phyloP scores from a whole-genome alignment of 2,888 invertebrate genomes.

The Pseudoips prasinana region DNA sequence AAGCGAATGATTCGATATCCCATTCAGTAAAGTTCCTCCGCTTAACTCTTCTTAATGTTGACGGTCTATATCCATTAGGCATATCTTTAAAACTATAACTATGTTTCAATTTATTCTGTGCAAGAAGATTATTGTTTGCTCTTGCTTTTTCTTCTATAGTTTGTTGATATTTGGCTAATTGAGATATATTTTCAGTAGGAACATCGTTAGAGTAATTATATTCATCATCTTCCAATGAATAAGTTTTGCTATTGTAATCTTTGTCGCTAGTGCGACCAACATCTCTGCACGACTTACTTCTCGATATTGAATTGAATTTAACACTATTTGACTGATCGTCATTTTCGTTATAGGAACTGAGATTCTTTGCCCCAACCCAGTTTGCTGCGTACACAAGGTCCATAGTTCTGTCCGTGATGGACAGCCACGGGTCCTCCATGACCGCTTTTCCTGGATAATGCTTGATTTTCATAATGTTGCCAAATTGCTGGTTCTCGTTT shows the following conservation, averaged over 20 bases:
- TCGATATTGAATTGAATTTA: constrained; percentile 73
- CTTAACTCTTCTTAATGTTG: constrained; percentile 80
- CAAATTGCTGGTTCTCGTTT: constrained; percentile 18
- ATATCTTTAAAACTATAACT: constrained; percentile 83
- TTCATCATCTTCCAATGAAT: constrained; percentile 57
- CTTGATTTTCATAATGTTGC: constrained; percentile 88
- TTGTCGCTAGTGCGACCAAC: constrained; percentile 60
- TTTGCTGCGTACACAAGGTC: constrained; percentile 92
- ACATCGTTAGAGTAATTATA: constrained; percentile 55
- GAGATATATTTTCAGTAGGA: constrained; percentile 73
- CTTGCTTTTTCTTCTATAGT: constrained; percentile 78
- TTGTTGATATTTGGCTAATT: constrained; percentile 84
- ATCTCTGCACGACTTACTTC: constrained; percentile 77
- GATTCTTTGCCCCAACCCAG: constrained; percentile 88
- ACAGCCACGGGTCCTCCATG: constrained; percentile 87
- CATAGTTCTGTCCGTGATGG: constrained; percentile 86
- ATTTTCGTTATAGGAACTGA: constrained; percentile 68
- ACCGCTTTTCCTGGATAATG: constrained; percentile 93
- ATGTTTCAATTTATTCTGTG: constrained; percentile 76
- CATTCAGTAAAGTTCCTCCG: constrained; percentile 81
- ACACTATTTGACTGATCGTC: constrained; percentile 52
- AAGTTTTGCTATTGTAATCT: constrained; percentile 54
- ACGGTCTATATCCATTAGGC: constrained; percentile 83
- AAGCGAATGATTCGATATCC: constrained; percentile 74
- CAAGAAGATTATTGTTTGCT: constrained; percentile 77